Evolutionary conservation across 2,797 vertebrate species (phyloP).

Genomic region (Carcharodon carcharias): DNA sequence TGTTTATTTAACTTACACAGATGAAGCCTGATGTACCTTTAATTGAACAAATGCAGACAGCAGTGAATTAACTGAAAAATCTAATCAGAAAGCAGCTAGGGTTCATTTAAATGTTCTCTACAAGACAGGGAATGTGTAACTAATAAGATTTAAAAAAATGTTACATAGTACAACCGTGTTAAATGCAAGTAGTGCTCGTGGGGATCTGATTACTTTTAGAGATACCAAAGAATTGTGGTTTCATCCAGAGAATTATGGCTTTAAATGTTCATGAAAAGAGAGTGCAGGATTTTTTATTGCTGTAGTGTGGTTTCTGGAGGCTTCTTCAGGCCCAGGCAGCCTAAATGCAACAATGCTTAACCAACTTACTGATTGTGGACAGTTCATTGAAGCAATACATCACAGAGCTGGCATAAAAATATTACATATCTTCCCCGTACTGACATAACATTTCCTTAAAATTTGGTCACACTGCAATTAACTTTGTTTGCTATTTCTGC

Average conservation of each 20-base stretch:
- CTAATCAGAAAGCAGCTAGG: neutral
- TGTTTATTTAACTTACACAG: neutral
- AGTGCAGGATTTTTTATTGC: neutral
- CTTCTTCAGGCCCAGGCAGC: neutral
- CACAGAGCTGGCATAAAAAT: neutral
- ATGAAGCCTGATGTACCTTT: neutral
- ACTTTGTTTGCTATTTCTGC: neutral
- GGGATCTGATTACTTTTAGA: neutral
- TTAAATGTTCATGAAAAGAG: neutral
- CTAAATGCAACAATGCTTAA: neutral
- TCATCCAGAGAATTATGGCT: neutral
- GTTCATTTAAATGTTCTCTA: neutral
- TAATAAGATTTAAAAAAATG: neutral
- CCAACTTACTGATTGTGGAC: neutral
- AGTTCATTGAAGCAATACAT: neutral
- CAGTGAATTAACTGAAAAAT: neutral
- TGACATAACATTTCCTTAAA: neutral
- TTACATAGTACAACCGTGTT: neutral
- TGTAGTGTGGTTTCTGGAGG: neutral
- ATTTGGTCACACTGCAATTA: neutral
- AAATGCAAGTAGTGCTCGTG: neutral
- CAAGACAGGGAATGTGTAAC: neutral
- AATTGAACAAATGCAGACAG: neutral
- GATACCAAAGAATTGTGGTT: neutral
- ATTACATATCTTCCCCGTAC: neutral